These are phyloP conservation scores for Myodes glareolus DNA, from an alignment of 2,113 vertebrate species.

Conservation along the genomic window DNA sequence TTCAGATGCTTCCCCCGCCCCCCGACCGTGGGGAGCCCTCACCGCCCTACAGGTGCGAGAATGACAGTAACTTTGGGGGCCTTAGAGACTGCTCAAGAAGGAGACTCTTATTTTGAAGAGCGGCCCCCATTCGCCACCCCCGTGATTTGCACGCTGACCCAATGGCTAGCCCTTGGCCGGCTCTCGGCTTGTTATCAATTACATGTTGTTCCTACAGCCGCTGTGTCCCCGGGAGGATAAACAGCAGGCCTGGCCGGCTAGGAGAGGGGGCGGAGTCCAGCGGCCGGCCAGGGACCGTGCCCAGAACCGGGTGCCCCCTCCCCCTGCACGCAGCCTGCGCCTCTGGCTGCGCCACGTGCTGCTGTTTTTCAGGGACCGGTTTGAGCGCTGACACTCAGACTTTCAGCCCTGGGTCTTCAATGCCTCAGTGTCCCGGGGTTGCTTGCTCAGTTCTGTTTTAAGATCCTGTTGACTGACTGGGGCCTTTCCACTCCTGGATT, in stretches of 20 bases:
- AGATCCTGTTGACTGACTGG: background rate
- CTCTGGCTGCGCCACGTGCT: conserved; percentile 69
- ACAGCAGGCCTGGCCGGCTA: conserved; percentile 77
- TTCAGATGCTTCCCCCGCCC: background rate
- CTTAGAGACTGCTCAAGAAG: background rate
- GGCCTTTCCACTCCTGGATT: background rate
- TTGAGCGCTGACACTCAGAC: background rate
- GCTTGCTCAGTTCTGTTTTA: background rate
- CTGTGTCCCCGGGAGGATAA: conserved; percentile 82
- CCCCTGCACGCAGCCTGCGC: conserved; percentile 46
- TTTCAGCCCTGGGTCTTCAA: background rate
- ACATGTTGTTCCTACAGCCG: conserved; percentile 82
- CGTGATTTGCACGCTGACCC: conserved; percentile 80
- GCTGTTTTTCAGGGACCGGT: conserved; percentile 53
- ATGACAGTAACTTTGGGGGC: conserved; percentile 42
- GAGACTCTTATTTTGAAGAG: conserved; percentile 82
- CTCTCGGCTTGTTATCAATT: conserved; percentile 81
- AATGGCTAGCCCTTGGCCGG: conserved; percentile 80
- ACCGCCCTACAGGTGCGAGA: conserved; percentile 62
- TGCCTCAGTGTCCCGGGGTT: background rate
- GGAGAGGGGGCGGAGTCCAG: conserved; percentile 69
- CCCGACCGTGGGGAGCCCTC: background rate
- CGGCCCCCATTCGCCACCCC: conserved; percentile 63
- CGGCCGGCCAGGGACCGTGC: conserved; percentile 46
- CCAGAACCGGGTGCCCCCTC: conserved; percentile 75